Base-by-base conservation (phyloP, 1,140 invertebrate species). In the Caenorhabditis briggsae region DNA sequence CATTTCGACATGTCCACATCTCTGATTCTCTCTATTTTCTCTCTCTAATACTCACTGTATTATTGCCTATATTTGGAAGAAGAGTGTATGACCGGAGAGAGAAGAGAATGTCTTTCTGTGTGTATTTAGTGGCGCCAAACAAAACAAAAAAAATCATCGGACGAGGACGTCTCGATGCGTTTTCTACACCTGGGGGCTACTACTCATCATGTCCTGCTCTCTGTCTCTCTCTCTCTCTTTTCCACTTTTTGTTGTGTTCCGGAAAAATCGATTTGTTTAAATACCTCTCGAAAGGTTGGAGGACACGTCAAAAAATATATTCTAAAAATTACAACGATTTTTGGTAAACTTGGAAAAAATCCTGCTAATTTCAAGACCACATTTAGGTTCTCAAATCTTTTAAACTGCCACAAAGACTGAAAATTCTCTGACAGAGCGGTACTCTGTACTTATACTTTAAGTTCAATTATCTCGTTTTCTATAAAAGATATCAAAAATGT, bases 81-180 rank as follows among this genome's bases (percentile, higher is more conserved):
- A 43, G 70, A 46, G 70, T 70, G 64, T 70, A 70, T 70, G 64
- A 46, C 64, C 64, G 64, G 46, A 70, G 33, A 33, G 33, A 33
- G 33, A 33, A 53, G 50, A 53, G 50, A 53, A 16, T 53, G 50
- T 53, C 50, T 78, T n/a, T 78, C 46, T 78, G 33, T 78, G 64
- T 70, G 70, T 78, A 46, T 78, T 50, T 78, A 50, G 70, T 50
- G 70, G 70, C 70, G 70, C 70, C 70, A 78, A 78, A 78, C 70
- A 78, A 78, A 78, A 65, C 61, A 65, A 78, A 78, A 78, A 46
- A 46, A 33, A 61, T 25, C 5, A 25, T 20, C 23, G 14, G 23
- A 33, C 9, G 23, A 14, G 23, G 11, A 18, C n/a, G 16, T n/a
- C 14, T 58, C 56, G 20, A 23, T 33, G 8, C 33, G 70, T 78